Conservation (phyloP, 1,140 invertebrate genomes). For the Myzus persicae region DNA sequence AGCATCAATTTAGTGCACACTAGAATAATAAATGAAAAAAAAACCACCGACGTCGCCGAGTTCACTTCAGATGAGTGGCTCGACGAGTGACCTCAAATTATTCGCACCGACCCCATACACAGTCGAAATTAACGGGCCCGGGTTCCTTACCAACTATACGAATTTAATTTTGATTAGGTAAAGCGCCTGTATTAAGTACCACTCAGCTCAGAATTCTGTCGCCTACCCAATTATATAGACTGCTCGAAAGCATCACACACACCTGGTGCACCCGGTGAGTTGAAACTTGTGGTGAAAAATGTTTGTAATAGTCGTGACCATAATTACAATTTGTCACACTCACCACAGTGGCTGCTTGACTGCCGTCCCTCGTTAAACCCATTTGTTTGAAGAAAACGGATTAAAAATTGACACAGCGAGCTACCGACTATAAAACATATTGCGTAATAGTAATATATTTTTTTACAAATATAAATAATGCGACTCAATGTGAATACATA, state of each 20-base stretch:
- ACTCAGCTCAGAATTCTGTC: neutral
- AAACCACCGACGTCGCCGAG: neutral
- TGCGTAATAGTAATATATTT: too few species aligned
- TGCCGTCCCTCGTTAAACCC: too few species aligned
- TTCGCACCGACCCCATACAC: neutral
- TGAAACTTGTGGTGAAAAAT: neutral
- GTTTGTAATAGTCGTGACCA: neutral
- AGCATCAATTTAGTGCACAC: neutral
- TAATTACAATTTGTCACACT: too few species aligned
- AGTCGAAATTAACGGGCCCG: neutral
- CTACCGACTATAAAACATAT: too few species aligned
- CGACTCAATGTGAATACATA: too few species aligned
- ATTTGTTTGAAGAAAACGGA: too few species aligned
- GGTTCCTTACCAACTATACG: neutral
- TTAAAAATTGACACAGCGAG: too few species aligned
- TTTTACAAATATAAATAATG: too few species aligned
- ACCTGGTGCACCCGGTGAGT: neutral
- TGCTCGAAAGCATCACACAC: neutral
- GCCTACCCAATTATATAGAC: neutral
- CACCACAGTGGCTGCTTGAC: too few species aligned
- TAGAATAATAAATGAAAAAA: slow-evolving; percentile 8
- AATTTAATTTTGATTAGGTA: slow-evolving; percentile 12
- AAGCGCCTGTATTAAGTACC: neutral
- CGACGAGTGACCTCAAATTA: neutral
- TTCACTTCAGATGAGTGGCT: neutral